Evolutionary conservation across 2,888 invertebrate species (phyloP), one percentile per base, ranked within the genome.

Genomic region (Agrotis puta): DNA sequence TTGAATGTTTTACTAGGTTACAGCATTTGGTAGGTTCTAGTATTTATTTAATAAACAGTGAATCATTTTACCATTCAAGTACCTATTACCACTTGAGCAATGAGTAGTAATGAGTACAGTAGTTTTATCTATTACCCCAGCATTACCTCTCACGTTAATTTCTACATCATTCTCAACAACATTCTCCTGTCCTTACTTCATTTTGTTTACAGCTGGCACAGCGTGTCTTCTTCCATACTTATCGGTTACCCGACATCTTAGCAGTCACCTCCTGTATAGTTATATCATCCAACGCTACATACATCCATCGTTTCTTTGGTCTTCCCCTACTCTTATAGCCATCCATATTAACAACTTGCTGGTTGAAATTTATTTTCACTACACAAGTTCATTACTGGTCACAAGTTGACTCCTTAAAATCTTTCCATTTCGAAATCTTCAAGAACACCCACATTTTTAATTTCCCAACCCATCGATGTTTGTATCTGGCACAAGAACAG

Each of bases 401-500:
- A 4, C 11, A 16, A 72, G 6, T 22, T 27, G 0, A 5, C 2
- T 18, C 9, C 18, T 27, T 14, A 2, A 45, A 24, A 18, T 64
- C 6, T n/a, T 3, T 13, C 0, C 1, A 18, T 50, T 59, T 59
- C 18, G 9, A 56, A 45, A 71, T 61, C 43, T 7, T 22, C 6
- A 56, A 70, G 4, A 24, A 20, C 18, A 24, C 13, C 45, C 2
- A 45, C n/a, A 51, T 51, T 63, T 57, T 61, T 27, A 50, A 51
- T 58, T 70, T 11, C 20, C 53, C 9, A 58, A 39, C 9, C 16
- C 63, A 67, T 83, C 63, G 70, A 84, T 76, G 74, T 79, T 77
- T 79, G 75, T 82, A 81, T 86, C 72, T 74, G 68, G 81, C 80
- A 82, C 79, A 81, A 72, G 70, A 73, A 70, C 80, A 83, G 80